These are phyloP conservation scores for Bufo gargarizans DNA, from an alignment of 2,113 vertebrate genomes.

Conservation along the genomic window DNA sequence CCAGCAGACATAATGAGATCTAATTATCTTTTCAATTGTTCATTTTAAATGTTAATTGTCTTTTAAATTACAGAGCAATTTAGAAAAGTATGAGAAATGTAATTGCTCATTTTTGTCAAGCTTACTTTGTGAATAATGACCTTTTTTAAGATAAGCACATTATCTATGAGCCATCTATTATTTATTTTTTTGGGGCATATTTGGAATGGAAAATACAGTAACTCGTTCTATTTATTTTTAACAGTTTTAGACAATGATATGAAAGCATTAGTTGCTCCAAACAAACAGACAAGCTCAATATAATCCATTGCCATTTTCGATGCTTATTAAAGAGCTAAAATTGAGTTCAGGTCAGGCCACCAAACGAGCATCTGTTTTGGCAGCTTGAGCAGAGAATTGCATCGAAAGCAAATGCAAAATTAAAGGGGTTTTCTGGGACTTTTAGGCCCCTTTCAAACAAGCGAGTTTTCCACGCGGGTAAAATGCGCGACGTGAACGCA, in stretches of 20 bases:
- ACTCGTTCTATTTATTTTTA: slow-evolving; percentile 39
- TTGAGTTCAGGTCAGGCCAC: slow-evolving; percentile 26
- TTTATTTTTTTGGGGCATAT: not conserved
- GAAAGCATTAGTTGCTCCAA: slow-evolving; percentile 12
- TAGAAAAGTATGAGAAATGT: slow-evolving; percentile 64
- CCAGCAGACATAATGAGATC: slow-evolving; percentile 65
- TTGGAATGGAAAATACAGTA: slow-evolving; percentile 21
- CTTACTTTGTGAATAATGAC: slow-evolving; percentile 57
- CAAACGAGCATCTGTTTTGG: not conserved
- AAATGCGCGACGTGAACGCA: too few relatives aligned
- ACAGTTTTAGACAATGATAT: slow-evolving; percentile 11
- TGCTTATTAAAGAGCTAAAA: slow-evolving; percentile 20
- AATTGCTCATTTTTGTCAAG: slow-evolving; percentile 63
- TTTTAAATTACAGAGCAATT: slow-evolving; percentile 67
- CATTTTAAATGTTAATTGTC: slow-evolving; percentile 65
- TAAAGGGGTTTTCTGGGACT: not conserved
- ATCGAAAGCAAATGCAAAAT: not conserved
- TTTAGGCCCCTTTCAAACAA: too few relatives aligned
- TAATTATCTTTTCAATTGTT: slow-evolving; percentile 69
- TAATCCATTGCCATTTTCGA: slow-evolving; percentile 6
- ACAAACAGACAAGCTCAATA: not conserved
- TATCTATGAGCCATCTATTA: slow-evolving; percentile 21
- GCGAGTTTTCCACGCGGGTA: too few relatives aligned
- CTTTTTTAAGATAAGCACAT: slow-evolving; percentile 51
- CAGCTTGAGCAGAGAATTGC: not conserved